phyloP scores from a whole-genome alignment of 2,888 invertebrate species.

The Napeogenes sylphis region DNA sequence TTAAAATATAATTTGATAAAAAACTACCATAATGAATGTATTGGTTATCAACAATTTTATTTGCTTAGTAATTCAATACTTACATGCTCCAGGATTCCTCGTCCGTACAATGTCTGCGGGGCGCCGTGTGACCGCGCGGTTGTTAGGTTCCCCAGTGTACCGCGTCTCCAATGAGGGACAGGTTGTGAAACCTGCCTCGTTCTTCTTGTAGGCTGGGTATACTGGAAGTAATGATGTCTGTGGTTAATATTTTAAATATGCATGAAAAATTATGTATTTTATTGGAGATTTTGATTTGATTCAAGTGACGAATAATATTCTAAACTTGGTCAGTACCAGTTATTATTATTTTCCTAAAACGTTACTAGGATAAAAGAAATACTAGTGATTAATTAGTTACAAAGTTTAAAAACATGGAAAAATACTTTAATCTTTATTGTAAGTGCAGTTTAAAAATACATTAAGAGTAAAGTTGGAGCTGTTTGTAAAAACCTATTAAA shows the following conservation, averaged over 20 bases:
- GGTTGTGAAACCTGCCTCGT: conserved; percentile 69
- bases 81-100: conserved; percentile 72
- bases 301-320: background rate
- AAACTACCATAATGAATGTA: no score
- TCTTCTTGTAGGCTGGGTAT: conserved; percentile 70
- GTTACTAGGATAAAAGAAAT: no score
- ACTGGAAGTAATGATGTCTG: conserved; percentile 49
- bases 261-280: background rate
- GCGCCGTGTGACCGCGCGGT: conserved; percentile 79
- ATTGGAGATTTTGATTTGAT: background rate
- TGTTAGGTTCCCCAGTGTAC: conserved; percentile 89
- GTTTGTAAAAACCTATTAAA: no score
- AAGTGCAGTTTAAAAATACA: no score
- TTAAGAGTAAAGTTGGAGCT: no score
- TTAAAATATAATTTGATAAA: no score
- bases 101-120: conserved; percentile 88
- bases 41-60: background rate
- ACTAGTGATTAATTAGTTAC: no score
- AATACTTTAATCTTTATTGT: no score
- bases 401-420: no score
- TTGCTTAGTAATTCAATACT: conserved; percentile 34
- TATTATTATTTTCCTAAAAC: no score
- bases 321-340: no score
- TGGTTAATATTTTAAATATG: background rate
- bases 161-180: conserved; percentile 77